Evolutionary conservation across 2,113 vertebrate genomes (phyloP).

Genomic region (Saguinus midas): DNA sequence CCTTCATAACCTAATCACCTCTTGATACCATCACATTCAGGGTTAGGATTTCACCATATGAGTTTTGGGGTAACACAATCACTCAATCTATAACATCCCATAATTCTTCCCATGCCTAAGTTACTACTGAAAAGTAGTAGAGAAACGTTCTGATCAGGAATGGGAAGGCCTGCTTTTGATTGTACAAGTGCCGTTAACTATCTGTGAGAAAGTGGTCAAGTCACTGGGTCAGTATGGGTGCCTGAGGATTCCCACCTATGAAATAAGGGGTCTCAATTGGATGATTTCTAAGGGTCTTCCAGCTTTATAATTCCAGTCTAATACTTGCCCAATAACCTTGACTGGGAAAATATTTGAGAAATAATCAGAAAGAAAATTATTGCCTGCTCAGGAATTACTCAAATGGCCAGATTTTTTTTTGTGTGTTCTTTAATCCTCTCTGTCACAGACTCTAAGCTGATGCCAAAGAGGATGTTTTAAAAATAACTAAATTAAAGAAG

Average conservation of each 20-base stretch:
- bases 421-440: conserved; percentile 45
- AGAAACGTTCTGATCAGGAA: not conserved
- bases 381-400: not conserved
- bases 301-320: not conserved
- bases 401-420: not conserved
- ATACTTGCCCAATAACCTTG: not conserved
- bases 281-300: not conserved
- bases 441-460: not conserved
- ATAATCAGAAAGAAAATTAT: conserved; percentile 32
- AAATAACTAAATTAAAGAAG: conserved; percentile 60
- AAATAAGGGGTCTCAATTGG: not conserved
- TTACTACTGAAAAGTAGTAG: not conserved
- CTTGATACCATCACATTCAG: not conserved
- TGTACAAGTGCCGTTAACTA: not conserved
- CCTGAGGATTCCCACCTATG: not conserved
- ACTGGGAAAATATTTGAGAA: not conserved
- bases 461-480: conserved; percentile 35
- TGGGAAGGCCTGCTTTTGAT: not conserved
- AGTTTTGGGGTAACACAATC: not conserved
- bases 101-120: not conserved
- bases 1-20: not conserved
- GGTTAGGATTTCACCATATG: not conserved
- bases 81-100: not conserved
- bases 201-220: not conserved
- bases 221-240: not conserved